Base-by-base conservation (phyloP, 2,797 vertebrate species). In the Gadopsis bispinosus region DNA sequence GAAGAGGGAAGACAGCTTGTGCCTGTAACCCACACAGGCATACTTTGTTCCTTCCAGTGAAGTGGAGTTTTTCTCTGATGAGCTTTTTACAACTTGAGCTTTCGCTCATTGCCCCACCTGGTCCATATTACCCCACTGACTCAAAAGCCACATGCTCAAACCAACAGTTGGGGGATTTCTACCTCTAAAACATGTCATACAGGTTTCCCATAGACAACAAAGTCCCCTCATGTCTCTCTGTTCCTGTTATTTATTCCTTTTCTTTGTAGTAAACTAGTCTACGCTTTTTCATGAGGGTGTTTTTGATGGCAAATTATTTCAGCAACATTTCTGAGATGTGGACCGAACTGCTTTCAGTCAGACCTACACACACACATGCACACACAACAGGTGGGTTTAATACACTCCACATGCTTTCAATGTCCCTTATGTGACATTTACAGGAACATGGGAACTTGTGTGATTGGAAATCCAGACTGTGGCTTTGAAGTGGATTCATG, bases 61-160 rank as follows among this genome's bases (percentile, higher is more conserved):
- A 90, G 84, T 80, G 69, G 81, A 91, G 72, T 82, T 87, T 86
- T 79, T 87, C 87, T 91, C 89, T 93, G 91, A 94, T 91, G 87
- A 93, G 86, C 76, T 83, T 93, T 94, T 95, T 92, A 95, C 87
- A 88, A 83, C 88, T 81, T 48, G 83, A 83, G 86, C 88, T 87
- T 91, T 92, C 48, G 45, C 88, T 92, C 75, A 75, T 66, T 83
- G 80, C 79, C 35, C 87, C 93, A 94, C 93, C 94, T 95, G 95
- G 86, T 92, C 94, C 85, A 58, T 59, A 94, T 94, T 95, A 94
- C 70, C 79, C 87, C 81, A 77, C 82, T 67, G 80, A 83, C 66
- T 80, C 81, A 80, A 88, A 90, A 79, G 54, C 84, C 88, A 85
- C 84, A 90, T 80, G 85, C 77, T 85, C 68, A 31, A 70, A 74